These are phyloP conservation scores for Tamias sibiricus DNA, from an alignment of 2,113 vertebrate genomes.

Conservation along the genomic window DNA sequence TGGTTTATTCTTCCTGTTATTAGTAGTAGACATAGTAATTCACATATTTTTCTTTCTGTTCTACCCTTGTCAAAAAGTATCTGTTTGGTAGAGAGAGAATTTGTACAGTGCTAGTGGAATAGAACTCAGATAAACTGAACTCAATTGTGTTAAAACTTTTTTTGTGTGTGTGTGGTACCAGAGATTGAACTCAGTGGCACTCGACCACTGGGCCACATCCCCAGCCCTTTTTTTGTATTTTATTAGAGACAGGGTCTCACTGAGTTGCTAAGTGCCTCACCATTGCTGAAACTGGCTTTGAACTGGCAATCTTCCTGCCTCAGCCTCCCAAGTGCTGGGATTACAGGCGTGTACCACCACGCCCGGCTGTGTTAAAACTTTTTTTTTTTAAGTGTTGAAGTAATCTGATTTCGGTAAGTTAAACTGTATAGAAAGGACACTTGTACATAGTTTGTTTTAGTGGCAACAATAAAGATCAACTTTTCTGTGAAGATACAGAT, in stretches of 20 bases:
- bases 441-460: not conserved
- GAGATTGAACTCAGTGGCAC: too few relatives aligned
- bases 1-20: not conserved
- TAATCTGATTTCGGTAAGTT: not conserved
- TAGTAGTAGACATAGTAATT: not conserved
- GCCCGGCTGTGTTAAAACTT: not conserved
- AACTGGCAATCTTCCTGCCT: too few relatives aligned
- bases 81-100: not conserved
- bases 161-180: too few relatives aligned
- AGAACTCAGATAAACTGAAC: not conserved
- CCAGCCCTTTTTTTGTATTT: too few relatives aligned
- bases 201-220: too few relatives aligned
- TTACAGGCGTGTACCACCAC: too few relatives aligned
- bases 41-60: not conserved
- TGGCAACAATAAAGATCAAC: not conserved
- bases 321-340: too few relatives aligned
- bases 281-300: too few relatives aligned
- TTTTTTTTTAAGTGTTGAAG: not conserved
- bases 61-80: not conserved
- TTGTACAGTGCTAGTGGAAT: not conserved
- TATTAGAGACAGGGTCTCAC: too few relatives aligned
- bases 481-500: not conserved
- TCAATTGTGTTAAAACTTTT: not conserved
- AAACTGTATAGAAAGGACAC: not conserved
- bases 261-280: too few relatives aligned